Conservation (phyloP, 2,888 invertebrate genomes). For the Autographa pulchrina region DNA sequence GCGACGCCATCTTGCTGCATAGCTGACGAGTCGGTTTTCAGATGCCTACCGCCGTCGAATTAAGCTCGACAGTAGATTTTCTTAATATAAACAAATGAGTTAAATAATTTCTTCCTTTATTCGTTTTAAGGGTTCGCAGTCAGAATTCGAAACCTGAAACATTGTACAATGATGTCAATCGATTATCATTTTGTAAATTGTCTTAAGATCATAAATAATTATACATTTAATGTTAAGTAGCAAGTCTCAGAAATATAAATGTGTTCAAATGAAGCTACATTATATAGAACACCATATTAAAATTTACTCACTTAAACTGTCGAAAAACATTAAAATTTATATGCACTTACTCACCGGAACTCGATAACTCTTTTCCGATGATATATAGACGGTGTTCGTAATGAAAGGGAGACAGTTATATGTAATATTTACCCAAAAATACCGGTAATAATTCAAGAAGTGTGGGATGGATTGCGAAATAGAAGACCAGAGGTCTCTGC, state of each 20-base stretch:
- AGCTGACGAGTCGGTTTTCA: constrained; percentile 54
- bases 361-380: constrained; percentile 48
- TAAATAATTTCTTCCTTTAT: background rate
- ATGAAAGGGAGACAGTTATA: constrained; percentile 54
- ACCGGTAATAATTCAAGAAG: constrained; percentile 45
- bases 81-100: constrained; percentile 1
- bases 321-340: constrained; percentile 55
- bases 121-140: background rate
- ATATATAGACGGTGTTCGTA: constrained; percentile 47
- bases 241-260: background rate
- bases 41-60: constrained; percentile 48
- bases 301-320: constrained; percentile 46
- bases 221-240: background rate
- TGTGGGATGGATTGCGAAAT: constrained; percentile 47
- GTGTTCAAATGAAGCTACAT: background rate
- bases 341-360: constrained; percentile 51
- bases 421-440: constrained; percentile 54
- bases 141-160: background rate
- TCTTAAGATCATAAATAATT: background rate
- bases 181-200: background rate
- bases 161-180: constrained; percentile 6
- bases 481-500: constrained; percentile 29
- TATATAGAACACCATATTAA: constrained; percentile 26
- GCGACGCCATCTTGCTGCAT: constrained; percentile 81
- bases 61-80: constrained; percentile 35